Percentiles rank a stretch among this genome's conserved stretches.
Conservation (phyloP, 2,888 invertebrate species). For the Drosophila ochracea region DNA sequence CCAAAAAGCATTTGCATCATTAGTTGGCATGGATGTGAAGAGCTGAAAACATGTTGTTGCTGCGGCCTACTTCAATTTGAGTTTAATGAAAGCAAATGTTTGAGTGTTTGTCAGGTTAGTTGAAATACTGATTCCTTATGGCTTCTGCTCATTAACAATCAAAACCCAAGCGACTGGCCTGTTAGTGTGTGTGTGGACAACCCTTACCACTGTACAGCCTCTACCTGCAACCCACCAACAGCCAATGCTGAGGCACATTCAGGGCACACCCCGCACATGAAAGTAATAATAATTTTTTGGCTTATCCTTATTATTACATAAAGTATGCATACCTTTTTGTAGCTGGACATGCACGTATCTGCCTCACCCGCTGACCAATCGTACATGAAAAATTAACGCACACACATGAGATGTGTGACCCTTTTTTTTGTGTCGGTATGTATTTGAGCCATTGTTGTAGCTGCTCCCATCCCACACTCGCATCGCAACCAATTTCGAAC, state of each 20-base stretch:
- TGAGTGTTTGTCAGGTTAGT: background rate
- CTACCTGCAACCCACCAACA: too few relatives aligned
- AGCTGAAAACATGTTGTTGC: background rate
- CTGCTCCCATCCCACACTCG: background rate
- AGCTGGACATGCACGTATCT: conserved; percentile 10
- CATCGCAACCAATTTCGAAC: conserved; percentile 21
- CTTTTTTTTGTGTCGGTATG: conserved; percentile 63
- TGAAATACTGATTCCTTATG: conserved; percentile 25
- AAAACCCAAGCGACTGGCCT: conserved; percentile 12
- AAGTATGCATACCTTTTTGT: conserved; percentile 80
- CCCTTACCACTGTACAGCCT: conserved; percentile 38
- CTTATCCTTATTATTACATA: conserved; percentile 83
- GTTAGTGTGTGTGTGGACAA: conserved; percentile 26
- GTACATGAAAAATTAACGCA: conserved; percentile 83
- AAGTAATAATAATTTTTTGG: conserved; percentile 83
- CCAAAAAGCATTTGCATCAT: background rate
- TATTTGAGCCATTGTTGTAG: conserved; percentile 44
- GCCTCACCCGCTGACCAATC: conserved; percentile 54
- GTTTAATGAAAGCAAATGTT: background rate
- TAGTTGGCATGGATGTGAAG: background rate
- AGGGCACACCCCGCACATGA: conserved; percentile 27
- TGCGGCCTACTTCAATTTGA: background rate
- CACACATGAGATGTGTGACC: conserved; percentile 64
- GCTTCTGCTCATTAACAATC: conserved; percentile 54
- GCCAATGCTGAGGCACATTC: background rate